Evolutionary conservation across 2,888 invertebrate genomes (phyloP), one percentile per base, ranked within the genome.

Genomic region (Phalera bucephala): DNA sequence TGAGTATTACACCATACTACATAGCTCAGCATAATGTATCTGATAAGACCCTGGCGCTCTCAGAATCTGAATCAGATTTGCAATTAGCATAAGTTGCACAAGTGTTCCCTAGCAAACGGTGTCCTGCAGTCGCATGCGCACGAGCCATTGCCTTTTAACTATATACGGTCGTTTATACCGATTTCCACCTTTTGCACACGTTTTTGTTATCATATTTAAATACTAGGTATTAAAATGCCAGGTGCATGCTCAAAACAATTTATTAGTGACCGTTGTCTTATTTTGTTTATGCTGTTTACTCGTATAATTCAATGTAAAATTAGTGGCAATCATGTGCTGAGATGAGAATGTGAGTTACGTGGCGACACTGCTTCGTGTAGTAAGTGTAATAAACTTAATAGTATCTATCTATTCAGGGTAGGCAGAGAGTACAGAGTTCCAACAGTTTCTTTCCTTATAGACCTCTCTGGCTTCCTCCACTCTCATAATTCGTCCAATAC

Each of bases 61-160:
- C 15, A 28, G 28, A 28, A 28, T 28, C n/a, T 28, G 28, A 28
- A 28, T 28, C 28, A 28, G 28, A 15, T 15, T 28, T 9, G 15
- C 9, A 2, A 28, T 28, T 28, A 15, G 15, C 28, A 15, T 28
- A 28, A 15, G 9, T 15, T 15, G 28, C 28, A 15, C 1, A n/a
- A 15, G 15, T 15, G n/a, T 31, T 33, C 22, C 8, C 6, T 19
- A 7, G 12, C 15, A 29, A 22, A 22, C 9, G 9, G 10, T 22
- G 5, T n/a, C n/a, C n/a, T n/a, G n/a, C n/a, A n/a, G n/a, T n/a
- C n/a, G 10, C 9, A 10, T 10, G 9, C 10, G 20, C 6, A n/a
- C 20, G 20, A 25, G 19, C 22, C 17, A 25, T 26, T 26, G 33
- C 33, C 33, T 17, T 23, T 19, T 31, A 22, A 11, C 21, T 31